A percentile compares a stretch with the other conserved stretches of the same genome.
These are phyloP conservation scores for Colius striatus DNA, from an alignment of 2,113 vertebrate genomes.

Conservation along the genomic window DNA sequence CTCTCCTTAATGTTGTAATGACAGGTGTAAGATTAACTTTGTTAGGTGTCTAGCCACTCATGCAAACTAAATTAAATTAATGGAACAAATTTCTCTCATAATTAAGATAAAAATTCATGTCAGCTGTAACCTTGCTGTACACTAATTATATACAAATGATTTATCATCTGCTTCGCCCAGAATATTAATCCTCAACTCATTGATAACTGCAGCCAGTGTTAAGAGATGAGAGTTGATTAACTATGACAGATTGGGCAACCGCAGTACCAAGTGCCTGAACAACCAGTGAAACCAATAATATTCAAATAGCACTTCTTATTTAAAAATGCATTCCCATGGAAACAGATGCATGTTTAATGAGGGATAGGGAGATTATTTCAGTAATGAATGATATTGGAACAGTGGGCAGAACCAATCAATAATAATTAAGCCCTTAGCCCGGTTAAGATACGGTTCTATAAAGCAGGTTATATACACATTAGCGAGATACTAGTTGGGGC, in stretches of 20 bases:
- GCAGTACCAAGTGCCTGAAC: slow-evolving; percentile 75
- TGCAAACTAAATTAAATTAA: slow-evolving; percentile 95
- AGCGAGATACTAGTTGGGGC: slow-evolving; percentile 64
- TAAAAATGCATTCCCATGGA: slow-evolving; percentile 83
- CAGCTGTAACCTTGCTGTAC: slow-evolving; percentile 94
- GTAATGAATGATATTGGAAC: slow-evolving; percentile 82
- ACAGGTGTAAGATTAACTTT: slow-evolving; percentile 94
- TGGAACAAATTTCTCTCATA: slow-evolving; percentile 94
- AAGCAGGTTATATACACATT: slow-evolving; percentile 76
- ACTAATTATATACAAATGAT: slow-evolving; percentile 98
- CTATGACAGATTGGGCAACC: slow-evolving; percentile 89
- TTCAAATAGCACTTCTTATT: slow-evolving; percentile 75
- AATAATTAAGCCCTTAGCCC: slow-evolving; percentile 80
- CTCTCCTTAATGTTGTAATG: slow-evolving; percentile 82
- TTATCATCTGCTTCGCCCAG: slow-evolving; percentile 90
- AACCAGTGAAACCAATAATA: slow-evolving; percentile 80
- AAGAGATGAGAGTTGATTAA: slow-evolving; percentile 94
- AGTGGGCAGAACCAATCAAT: slow-evolving; percentile 81
- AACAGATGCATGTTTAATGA: slow-evolving; percentile 86
- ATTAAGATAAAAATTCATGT: slow-evolving; percentile 98
- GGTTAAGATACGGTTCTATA: slow-evolving; percentile 78
- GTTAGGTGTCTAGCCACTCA: slow-evolving; percentile 89
- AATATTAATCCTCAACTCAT: slow-evolving; percentile 94
- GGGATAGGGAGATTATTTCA: slow-evolving; percentile 81
- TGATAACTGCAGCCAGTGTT: slow-evolving; percentile 89